Evolutionary conservation across 2,797 vertebrate species (phyloP), one percentile per base, ranked within the genome.

Genomic region (Sandelia bainsii): DNA sequence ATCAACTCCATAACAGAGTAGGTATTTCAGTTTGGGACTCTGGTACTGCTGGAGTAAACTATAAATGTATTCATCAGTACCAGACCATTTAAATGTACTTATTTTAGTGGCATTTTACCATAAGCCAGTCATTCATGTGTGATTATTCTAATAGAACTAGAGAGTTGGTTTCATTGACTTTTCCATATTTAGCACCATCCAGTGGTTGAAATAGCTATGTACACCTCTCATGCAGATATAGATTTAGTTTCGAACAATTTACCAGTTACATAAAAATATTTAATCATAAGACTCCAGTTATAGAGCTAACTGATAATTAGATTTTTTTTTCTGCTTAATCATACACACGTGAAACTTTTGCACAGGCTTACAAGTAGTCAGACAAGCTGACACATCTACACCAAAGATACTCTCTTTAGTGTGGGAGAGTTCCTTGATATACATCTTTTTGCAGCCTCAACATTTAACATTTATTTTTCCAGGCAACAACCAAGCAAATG

Each of bases 371-470:
- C 45, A 52, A 17, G 23, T 48, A 22, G 5, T 52, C 27, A 42
- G 11, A 72, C 42, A 44, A 54, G 78, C 56, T 69, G 63, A 65
- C 27, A 69, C 51, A 53, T 85, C 54, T 25, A 77, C 77, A 85
- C 65, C 67, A 71, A 80, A 69, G 66, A 67, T 61, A 60, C 14
- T 62, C 63, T 73, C 61, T 77, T 81, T 75, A 88, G 86, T 94
- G 93, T 95, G 93, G 91, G 93, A 94, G 91, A 94, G 82, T 94
- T 93, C 58, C 44, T 49, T 74, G 93, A 94, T 94, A 93, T 17
- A 3, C 77, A 95, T 95, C 93, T 93, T 82, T 83, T 83, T 77
- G 79, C 77, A 84, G 87, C 66, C 71, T 81, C 39, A 45, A 77
- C 79, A 68, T 90, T 91, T 85, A 69, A 71, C 74, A 87, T 93